These are phyloP conservation scores for Megalopta genalis DNA, from an alignment of 1,140 invertebrate species.

Conservation along the genomic window DNA sequence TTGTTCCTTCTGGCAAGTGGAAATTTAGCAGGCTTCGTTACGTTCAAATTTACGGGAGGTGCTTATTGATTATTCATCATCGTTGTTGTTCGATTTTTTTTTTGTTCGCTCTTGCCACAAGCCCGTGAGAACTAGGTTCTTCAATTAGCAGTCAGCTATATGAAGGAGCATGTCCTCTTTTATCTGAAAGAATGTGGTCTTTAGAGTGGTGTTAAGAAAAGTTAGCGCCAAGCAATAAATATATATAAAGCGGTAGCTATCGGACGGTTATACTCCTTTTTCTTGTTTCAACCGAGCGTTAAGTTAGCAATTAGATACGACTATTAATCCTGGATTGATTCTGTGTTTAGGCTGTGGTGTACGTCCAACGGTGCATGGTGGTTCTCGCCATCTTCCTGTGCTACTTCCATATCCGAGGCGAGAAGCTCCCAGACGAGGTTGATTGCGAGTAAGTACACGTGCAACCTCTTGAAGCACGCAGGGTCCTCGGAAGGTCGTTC, in stretches of 20 bases:
- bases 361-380: constrained; percentile 65
- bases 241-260: too few relatives aligned
- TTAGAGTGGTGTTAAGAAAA: too few relatives aligned
- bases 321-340: too few relatives aligned
- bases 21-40: constrained; percentile 16
- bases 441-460: constrained; percentile 70
- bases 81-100: background rate
- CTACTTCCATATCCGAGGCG: constrained; percentile 55
- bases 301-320: too few relatives aligned
- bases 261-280: too few relatives aligned
- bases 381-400: constrained; percentile 65
- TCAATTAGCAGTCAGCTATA: too few relatives aligned
- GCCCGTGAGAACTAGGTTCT: too few relatives aligned
- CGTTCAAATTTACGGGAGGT: background rate
- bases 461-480: background rate
- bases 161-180: background rate
- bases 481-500: too few relatives aligned
- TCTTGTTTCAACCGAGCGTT: too few relatives aligned
- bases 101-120: too few relatives aligned
- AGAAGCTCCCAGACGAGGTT: background rate
- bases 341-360: constrained; percentile 53
- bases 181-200: background rate
- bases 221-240: too few relatives aligned
- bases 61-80: background rate
- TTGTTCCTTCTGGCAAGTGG: too few relatives aligned